Percentiles rank a stretch among this genome's conserved stretches.
phyloP scores from a whole-genome alignment of 92 coral and sea anemone species.

The Epizoanthus stellaris region DNA sequence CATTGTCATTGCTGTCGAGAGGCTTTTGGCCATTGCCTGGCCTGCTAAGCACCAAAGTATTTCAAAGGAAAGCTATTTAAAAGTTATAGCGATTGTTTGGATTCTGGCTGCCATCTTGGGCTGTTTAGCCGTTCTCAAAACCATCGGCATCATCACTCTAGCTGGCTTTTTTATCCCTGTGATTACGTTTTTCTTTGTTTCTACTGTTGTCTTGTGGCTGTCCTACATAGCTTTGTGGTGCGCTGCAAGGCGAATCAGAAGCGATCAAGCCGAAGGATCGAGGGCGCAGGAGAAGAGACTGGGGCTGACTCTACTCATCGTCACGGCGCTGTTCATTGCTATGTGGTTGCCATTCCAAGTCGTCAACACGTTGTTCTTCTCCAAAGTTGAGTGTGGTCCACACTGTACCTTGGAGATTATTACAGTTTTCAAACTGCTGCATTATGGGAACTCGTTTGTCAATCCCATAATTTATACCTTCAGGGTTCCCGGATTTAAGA shows the following conservation, averaged over 20 bases:
- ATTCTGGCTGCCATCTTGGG: slow-evolving; percentile 25
- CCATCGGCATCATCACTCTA: slow-evolving; percentile 6
- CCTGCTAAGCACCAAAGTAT: slow-evolving; percentile 23
- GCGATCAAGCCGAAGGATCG: neutral
- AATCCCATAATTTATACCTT: slow-evolving; percentile 61
- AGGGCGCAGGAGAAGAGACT: slow-evolving; percentile 21
- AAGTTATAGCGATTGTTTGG: slow-evolving; percentile 31
- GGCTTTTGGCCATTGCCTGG: slow-evolving; percentile 12
- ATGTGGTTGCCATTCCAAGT: slow-evolving; percentile 42
- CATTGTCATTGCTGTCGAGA: slow-evolving; percentile 24
- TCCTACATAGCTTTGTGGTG: slow-evolving; percentile 20
- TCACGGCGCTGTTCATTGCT: slow-evolving; percentile 10
- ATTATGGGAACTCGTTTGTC: slow-evolving; percentile 56
- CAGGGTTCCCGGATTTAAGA: slow-evolving; percentile 38
- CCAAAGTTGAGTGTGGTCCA: slow-evolving; percentile 7
- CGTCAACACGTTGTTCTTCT: slow-evolving; percentile 2
- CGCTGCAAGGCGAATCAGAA: neutral
- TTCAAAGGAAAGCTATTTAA: neutral
- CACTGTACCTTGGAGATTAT: slow-evolving; percentile 27
- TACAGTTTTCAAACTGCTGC: slow-evolving; percentile 50
- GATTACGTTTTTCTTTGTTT: slow-evolving; percentile 12
- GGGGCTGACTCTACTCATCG: slow-evolving; percentile 29
- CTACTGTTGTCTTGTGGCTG: slow-evolving; percentile 10
- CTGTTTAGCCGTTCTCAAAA: slow-evolving; percentile 19
- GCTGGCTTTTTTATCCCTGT: slow-evolving; percentile 21